These are phyloP conservation scores for Sinhomidia bicolor DNA, from an alignment of 2,888 invertebrate genomes.

Conservation along the genomic window DNA sequence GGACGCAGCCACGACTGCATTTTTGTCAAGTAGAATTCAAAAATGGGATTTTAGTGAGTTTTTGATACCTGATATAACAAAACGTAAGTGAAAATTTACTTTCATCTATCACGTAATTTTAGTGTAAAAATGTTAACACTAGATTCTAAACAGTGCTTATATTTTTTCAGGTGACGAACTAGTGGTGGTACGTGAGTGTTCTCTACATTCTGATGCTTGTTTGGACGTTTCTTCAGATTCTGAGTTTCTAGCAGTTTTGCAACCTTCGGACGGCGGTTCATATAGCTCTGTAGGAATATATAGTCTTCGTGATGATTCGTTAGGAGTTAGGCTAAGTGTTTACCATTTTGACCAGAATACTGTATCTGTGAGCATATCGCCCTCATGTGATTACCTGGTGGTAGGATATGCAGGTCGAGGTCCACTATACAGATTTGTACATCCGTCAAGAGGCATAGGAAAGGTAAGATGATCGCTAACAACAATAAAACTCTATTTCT, in stretches of 20 bases:
- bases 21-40: conserved; percentile 79
- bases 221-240: conserved; percentile 78
- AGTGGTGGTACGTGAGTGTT: conserved; percentile 77
- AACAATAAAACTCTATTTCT: not conserved
- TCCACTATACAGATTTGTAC: conserved; percentile 79
- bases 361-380: conserved; percentile 78
- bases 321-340: conserved; percentile 77
- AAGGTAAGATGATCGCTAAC: conserved; percentile 67
- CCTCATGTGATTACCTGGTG: conserved; percentile 79
- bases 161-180: conserved; percentile 66
- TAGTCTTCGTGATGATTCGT: conserved; percentile 76
- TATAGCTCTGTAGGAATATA: conserved; percentile 79
- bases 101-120: too few species aligned
- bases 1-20: conserved; percentile 80
- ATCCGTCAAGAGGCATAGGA: conserved; percentile 78
- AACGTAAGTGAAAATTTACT: conserved; percentile 69
- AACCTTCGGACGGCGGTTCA: conserved; percentile 77
- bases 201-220: conserved; percentile 78
- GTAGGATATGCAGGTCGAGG: conserved; percentile 80
- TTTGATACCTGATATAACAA: conserved; percentile 77
- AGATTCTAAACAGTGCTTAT: too few species aligned
- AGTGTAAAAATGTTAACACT: too few species aligned
- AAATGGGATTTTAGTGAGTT: conserved; percentile 79
- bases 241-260: conserved; percentile 78
- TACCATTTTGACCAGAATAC: conserved; percentile 80